Conservation (phyloP, 2,797 vertebrate genomes). For the Clarias platycephalus region DNA sequence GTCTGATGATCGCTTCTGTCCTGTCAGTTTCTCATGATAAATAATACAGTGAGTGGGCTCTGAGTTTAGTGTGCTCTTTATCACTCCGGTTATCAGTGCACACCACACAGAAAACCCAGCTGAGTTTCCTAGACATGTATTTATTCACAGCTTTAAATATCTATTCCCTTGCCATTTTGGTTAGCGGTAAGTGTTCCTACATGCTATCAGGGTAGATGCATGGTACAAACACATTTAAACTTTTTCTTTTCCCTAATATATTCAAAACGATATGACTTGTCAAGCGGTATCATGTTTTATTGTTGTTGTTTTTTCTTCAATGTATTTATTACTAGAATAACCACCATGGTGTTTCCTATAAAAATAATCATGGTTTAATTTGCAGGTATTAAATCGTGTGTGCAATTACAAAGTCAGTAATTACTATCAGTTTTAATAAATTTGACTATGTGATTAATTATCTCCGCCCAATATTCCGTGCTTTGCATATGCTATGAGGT, state of each 20-base stretch:
- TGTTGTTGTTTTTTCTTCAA: not conserved
- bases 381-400: not conserved
- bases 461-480: too few relatives aligned
- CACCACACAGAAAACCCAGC: not conserved
- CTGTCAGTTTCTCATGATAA: not conserved
- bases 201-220: too few relatives aligned
- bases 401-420: not conserved
- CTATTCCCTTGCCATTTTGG: not conserved
- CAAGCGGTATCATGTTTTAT: not conserved
- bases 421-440: not conserved
- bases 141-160: conserved; percentile 1
- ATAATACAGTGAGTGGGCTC: conserved; percentile 9
- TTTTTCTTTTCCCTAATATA: not conserved
- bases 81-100: conserved; percentile 9
- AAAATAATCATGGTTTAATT: not conserved
- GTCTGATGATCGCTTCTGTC: not conserved
- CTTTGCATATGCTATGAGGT: not conserved
- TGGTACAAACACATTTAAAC: not conserved
- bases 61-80: not conserved
- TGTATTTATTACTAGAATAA: not conserved
- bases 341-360: not conserved
- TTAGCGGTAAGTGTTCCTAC: not conserved
- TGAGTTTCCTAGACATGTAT: not conserved
- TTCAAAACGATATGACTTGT: not conserved
- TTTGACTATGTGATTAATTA: not conserved